These are phyloP conservation scores for Epinephelus malabaricus DNA, from an alignment of 2,797 vertebrate species.

Conservation along the genomic window DNA sequence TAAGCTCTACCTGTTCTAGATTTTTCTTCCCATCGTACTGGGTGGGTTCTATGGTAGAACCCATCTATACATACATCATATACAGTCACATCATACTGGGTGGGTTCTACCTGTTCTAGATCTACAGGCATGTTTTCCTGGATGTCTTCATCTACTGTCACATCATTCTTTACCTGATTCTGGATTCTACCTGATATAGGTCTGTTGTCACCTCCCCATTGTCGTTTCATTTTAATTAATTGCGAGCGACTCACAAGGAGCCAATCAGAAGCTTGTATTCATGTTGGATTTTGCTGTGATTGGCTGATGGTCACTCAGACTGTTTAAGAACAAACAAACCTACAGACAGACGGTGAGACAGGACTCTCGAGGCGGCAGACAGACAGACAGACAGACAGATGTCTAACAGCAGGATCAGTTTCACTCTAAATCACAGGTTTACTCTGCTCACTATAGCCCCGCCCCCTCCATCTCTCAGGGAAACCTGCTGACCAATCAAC, in stretches of 20 bases:
- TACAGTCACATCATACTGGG: not conserved
- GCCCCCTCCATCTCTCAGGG: slow-evolving; percentile 38
- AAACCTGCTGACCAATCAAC: slow-evolving; percentile 47
- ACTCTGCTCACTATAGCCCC: slow-evolving; percentile 16
- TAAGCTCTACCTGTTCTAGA: no score
- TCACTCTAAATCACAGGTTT: slow-evolving; percentile 70
- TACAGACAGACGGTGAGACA: slow-evolving; percentile 23
- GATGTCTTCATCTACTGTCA: not conserved
- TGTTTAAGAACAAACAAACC: slow-evolving; percentile 37
- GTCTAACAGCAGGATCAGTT: slow-evolving; percentile 68
- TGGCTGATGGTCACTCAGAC: slow-evolving; percentile 24
- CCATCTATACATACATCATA: no score
- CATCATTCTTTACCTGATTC: not conserved
- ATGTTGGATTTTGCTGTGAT: slow-evolving; percentile 16
- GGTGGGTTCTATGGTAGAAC: no score
- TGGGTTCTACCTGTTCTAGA: not conserved
- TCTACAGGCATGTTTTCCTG: fast-evolving
- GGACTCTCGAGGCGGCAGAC: slow-evolving; percentile 10
- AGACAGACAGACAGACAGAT: slow-evolving; percentile 56
- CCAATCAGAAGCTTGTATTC: slow-evolving; percentile 35
- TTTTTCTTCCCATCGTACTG: no score
- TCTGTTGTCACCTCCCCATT: not conserved
- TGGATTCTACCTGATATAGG: not conserved
- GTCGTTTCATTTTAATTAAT: not conserved
- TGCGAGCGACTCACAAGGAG: not conserved